Evolutionary conservation across 2,113 vertebrate genomes (phyloP).

Genomic region (Xenopus borealis): DNA sequence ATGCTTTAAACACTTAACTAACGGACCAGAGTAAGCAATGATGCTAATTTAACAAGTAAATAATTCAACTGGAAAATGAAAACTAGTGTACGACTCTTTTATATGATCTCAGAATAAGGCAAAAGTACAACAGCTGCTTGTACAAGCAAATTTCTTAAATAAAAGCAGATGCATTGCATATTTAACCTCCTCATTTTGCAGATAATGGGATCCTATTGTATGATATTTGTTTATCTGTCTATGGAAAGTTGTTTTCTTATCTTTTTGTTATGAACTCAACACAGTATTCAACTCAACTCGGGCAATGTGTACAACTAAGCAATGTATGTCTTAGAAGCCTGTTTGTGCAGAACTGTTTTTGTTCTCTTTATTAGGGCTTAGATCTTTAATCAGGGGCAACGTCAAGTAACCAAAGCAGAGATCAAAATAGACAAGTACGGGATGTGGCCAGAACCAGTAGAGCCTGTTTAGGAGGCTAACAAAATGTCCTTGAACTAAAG

Average conservation of each 20-base stretch:
- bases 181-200: conserved; percentile 27
- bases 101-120: conserved; percentile 41
- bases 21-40: conserved; percentile 44
- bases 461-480: too few relatives aligned
- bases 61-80: conserved; percentile 45
- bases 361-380: too few relatives aligned
- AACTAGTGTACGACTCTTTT: conserved; percentile 40
- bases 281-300: too few relatives aligned
- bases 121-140: conserved; percentile 34
- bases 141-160: conserved; percentile 39
- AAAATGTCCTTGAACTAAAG: too few relatives aligned
- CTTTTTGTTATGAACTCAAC: too few relatives aligned
- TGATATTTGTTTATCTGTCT: neutral
- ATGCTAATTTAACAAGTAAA: conserved; percentile 48
- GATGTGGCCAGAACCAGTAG: too few relatives aligned
- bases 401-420: too few relatives aligned
- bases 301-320: too few relatives aligned
- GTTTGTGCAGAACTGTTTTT: too few relatives aligned
- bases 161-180: conserved; percentile 18
- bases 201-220: neutral
- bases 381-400: too few relatives aligned
- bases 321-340: too few relatives aligned
- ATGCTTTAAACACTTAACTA: conserved; percentile 46
- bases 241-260: neutral
- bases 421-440: too few relatives aligned